phyloP scores from a whole-genome alignment of 1,140 invertebrate genomes.

The Eubasilissa regina region DNA sequence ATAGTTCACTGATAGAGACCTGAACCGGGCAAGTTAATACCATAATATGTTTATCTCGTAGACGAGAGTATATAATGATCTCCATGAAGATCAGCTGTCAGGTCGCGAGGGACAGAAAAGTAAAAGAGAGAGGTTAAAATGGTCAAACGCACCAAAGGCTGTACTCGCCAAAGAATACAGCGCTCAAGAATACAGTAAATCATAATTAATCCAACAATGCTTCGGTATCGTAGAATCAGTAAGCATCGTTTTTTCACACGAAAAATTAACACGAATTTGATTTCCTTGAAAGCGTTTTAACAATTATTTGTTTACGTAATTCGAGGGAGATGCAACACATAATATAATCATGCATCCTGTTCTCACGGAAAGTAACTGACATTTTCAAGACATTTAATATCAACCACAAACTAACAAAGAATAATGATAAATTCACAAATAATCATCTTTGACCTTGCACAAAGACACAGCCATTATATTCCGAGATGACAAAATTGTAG shows the following conservation, averaged over 20 bases:
- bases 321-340: slow-evolving; percentile 18
- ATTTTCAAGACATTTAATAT: slow-evolving; percentile 29
- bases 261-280: slow-evolving; percentile 25
- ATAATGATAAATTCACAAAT: slow-evolving; percentile 40
- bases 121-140: neutral
- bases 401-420: slow-evolving; percentile 14
- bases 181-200: neutral
- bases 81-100: neutral
- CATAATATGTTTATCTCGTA: too few species aligned
- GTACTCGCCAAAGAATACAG: neutral
- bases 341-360: slow-evolving; percentile 26
- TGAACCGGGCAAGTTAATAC: too few species aligned
- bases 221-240: slow-evolving; percentile 7
- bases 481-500: slow-evolving; percentile 33
- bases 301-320: slow-evolving; percentile 7
- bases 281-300: slow-evolving; percentile 27
- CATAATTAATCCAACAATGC: slow-evolving; percentile 14
- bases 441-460: slow-evolving; percentile 26
- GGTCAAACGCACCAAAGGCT: neutral
- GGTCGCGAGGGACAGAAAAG: neutral
- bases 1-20: too few species aligned
- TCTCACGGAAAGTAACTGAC: slow-evolving; percentile 25
- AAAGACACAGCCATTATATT: slow-evolving; percentile 32
- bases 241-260: slow-evolving; percentile 18
- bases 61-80: neutral